phyloP scores from a whole-genome alignment of 2,797 vertebrate genomes.

The Heteromormyrus szaboi region DNA sequence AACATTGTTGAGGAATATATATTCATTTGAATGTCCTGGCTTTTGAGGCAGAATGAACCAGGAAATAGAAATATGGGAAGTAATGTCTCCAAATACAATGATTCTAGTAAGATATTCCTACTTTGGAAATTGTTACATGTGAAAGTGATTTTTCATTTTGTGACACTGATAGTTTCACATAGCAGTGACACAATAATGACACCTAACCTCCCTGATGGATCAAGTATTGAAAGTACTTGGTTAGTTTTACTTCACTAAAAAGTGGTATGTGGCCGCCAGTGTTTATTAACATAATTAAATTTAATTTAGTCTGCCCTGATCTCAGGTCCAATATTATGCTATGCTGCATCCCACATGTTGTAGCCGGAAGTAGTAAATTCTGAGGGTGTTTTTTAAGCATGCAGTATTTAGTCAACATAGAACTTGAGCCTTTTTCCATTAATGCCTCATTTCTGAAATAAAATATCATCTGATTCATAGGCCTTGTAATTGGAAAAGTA shows the following conservation, averaged over 20 bases:
- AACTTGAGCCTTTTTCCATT: not conserved
- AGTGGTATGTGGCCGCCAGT: not conserved
- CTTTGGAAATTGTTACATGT: not conserved
- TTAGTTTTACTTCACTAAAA: not conserved
- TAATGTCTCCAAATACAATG: not conserved
- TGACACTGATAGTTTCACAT: not conserved
- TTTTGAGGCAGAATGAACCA: not conserved
- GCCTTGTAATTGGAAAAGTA: not conserved
- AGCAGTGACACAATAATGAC: not conserved
- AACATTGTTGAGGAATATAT: not conserved
- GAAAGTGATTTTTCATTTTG: not conserved
- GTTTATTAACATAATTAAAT: not conserved
- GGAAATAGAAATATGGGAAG: not conserved
- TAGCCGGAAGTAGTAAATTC: not conserved
- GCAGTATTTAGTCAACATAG: not conserved
- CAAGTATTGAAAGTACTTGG: not conserved
- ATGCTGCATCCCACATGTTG: not conserved
- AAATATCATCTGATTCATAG: not conserved
- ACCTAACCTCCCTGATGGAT: not conserved
- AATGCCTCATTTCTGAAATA: not conserved
- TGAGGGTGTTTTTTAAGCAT: not conserved
- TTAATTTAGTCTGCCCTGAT: not conserved
- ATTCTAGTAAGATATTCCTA: not conserved
- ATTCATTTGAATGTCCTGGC: not conserved
- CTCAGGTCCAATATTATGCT: not conserved